phyloP scores from a whole-genome alignment of 2,113 vertebrate species.

The Chaetodon trifascialis region DNA sequence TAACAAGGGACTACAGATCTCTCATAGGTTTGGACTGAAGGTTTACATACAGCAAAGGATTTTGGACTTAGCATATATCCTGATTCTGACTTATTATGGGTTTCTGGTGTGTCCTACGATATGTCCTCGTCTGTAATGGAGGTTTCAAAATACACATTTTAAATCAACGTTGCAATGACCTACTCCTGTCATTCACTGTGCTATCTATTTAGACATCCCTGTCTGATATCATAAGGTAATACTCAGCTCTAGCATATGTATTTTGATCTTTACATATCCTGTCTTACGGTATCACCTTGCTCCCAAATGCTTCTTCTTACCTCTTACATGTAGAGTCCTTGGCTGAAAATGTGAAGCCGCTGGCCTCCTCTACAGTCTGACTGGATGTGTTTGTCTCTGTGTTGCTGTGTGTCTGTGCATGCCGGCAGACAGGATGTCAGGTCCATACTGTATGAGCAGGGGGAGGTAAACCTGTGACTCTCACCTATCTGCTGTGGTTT shows the following conservation, averaged over 20 bases:
- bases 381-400: constrained; percentile 34
- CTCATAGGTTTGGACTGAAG: constrained; percentile 10
- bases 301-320: constrained; percentile 14
- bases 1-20: constrained; percentile 14
- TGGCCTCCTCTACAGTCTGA: constrained; percentile 21
- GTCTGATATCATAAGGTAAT: not conserved
- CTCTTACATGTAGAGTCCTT: constrained; percentile 35
- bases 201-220: not conserved
- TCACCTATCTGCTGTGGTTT: constrained; percentile 83
- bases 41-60: not conserved
- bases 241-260: not conserved
- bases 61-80: not conserved
- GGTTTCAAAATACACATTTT: not conserved
- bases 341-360: constrained; percentile 17
- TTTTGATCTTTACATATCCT: not conserved
- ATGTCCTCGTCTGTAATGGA: not conserved
- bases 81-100: not conserved
- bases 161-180: not conserved
- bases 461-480: constrained; percentile 66
- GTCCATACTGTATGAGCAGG: constrained; percentile 67
- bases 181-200: not conserved
- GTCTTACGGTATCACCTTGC: not conserved
- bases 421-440: constrained; percentile 83
- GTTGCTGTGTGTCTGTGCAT: constrained; percentile 37
- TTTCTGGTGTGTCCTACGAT: not conserved